Evolutionary conservation across 2,797 vertebrate species (phyloP), one percentile per base, ranked within the genome.

Genomic region (Takifugu ocellatus): DNA sequence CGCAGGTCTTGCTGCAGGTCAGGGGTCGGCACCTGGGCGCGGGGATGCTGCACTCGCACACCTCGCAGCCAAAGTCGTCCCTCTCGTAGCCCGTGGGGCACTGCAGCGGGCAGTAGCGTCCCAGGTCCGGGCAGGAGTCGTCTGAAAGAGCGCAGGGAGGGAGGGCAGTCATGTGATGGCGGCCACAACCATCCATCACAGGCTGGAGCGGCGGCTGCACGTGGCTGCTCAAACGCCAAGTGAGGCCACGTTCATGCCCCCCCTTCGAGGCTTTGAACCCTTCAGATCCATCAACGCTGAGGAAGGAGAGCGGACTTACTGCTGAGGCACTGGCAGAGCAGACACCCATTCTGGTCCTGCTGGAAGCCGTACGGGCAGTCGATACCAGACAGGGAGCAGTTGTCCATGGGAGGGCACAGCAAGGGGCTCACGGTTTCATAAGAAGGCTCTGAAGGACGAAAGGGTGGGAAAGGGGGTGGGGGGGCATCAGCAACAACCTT

Each of bases 371-470:
- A 88, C 2, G 89, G 92, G 51, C 92, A 93, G 50, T 93, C 90
- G 0, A 64, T 85, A 33, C 48, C 90, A 8, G 91, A 90, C 27
- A 92, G 71, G 46, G 90, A 87, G 79, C 92, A 93, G 90, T 93
- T 92, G 62, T 90, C 87, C 82, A 93, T 78, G 0, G 85, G 90
- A 8, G 90, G 86, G 59, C 92, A 93, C 2, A 93, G 74, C 62
- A 91, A 42, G 33, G 92, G 92, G 72, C 91, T 93, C 16, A 93
- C 89, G 0, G 91, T 92, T 78, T 93, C 91, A 58, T 92, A 93
- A 0, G 91, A 91, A 4, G 91, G 92, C 63, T 93, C 92, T 93
- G 72, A 33, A 66, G 45, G 39, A 56, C 39, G 62, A 58, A 51
- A 44, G 65, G 14, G 65, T 5, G 6, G 21, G 21, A 21, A 21